A percentile compares a stretch with the other conserved stretches of the same genome.
Evolutionary conservation across 2,888 invertebrate genomes (phyloP).

Genomic region (Bellardia pandia): DNA sequence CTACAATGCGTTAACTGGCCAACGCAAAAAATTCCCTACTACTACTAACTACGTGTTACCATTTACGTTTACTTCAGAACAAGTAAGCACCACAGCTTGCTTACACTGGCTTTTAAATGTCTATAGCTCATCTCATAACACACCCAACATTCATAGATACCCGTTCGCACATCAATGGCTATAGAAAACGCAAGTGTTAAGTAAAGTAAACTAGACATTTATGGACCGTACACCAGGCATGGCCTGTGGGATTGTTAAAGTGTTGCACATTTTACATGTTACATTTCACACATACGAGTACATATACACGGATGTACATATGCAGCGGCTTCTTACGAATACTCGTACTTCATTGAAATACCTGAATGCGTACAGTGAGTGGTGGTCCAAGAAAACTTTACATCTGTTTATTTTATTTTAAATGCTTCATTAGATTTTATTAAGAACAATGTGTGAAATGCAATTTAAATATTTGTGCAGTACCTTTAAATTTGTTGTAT

Average conservation of each 20-base stretch:
- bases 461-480: conserved; percentile 57
- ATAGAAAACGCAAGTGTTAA: conserved; percentile 25
- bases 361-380: neutral
- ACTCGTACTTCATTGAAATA: neutral
- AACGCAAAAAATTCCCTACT: neutral
- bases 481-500: neutral
- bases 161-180: neutral
- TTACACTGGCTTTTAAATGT: conserved; percentile 31
- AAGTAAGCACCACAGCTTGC: neutral
- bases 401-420: conserved; percentile 62
- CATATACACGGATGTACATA: neutral
- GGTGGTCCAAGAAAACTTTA: conserved; percentile 32
- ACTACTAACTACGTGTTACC: too few relatives aligned
- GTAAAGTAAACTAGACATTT: neutral
- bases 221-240: neutral
- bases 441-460: conserved; percentile 64
- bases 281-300: neutral
- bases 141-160: neutral
- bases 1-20: conserved; percentile 50
- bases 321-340: neutral
- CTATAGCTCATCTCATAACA: conserved; percentile 1
- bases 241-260: neutral
- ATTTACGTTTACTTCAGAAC: too few relatives aligned
- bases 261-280: conserved; percentile 10
- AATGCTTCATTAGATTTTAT: conserved; percentile 70